Base-by-base conservation (phyloP, 2,888 invertebrate genomes). In the Pheosia tremula region DNA sequence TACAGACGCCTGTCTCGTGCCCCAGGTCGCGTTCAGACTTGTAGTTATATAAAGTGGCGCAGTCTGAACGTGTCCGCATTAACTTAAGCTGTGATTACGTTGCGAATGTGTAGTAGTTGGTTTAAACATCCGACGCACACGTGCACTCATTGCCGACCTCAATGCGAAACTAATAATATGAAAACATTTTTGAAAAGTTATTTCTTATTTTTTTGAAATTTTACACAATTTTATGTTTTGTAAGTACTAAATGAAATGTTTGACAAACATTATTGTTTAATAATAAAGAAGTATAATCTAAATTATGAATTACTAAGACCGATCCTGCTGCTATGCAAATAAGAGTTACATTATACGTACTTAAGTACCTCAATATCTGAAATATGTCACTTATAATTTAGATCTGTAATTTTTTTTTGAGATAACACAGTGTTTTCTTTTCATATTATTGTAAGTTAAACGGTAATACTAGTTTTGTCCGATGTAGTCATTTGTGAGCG, bases 121-220 rank as follows among this genome's bases (percentile, higher is more conserved):
- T 59, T 57, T 62, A 50, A 61, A 66, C 62, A 69, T 58, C 45
- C 59, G 55, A 66, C 58, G 70, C 72, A 68, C 74, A 24, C 61
- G 74, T 73, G 72, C 67, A 74, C 72, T 74, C 67, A 66, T 68
- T 63, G 71, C 76, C 74, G 75, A 78, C 75, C 74, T 64, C 64
- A 73, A 74, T 70, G 69, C 71, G 71, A 60, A 59, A n/a, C n/a
- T n/a, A 52, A 69, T 69, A 71, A 68, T 69, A 63, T 68, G 65
- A 62, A 70, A 63, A 66, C 69, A 69, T 78, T 85, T 82, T 72
- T 76, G 78, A 76, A 77, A 65, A 64, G 65, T 77, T 78, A 67
- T 71, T 75, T 77, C 81, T 78, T 73, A 72, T 66, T 82, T 79
- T 80, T 84, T 84, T 75, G 74, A 83, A 68, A 74, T 75, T 84